Evolutionary conservation across 2,797 vertebrate genomes (phyloP).

Genomic region (Gambusia yucatana): DNA sequence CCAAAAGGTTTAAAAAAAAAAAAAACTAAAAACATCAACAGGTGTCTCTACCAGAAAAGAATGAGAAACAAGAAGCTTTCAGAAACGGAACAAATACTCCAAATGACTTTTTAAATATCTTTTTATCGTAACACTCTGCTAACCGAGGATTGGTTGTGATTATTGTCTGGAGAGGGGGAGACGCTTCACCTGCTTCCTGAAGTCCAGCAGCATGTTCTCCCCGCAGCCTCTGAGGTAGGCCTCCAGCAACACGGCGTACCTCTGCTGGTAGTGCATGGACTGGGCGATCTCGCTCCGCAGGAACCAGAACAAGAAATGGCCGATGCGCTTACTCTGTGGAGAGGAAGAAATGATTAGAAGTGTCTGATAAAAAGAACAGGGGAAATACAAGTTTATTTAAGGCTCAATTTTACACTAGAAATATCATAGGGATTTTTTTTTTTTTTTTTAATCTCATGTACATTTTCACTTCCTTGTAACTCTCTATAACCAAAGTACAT

Average conservation of each 20-base stretch:
- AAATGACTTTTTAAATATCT: not conserved
- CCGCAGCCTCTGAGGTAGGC: conserved; percentile 96
- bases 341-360: not conserved
- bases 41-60: not conserved
- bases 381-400: not conserved
- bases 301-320: conserved; percentile 99
- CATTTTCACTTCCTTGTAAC: conserved; percentile 1
- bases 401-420: not conserved
- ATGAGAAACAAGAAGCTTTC: not conserved
- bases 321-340: conserved; percentile 93
- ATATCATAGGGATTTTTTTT: not conserved
- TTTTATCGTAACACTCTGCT: no score
- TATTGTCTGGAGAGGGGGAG: no score
- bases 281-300: conserved; percentile 97
- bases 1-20: not conserved
- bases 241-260: conserved; percentile 94
- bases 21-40: not conserved
- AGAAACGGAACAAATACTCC: not conserved
- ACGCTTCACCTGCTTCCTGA: conserved; percentile 84
- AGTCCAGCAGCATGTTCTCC: conserved; percentile 91
- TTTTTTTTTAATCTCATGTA: not conserved
- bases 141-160: not conserved
- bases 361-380: not conserved
- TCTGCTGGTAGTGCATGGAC: conserved; percentile 97
- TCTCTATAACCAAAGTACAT: not conserved